Base-by-base conservation (phyloP, 2,797 vertebrate species). In the Avahi laniger region DNA sequence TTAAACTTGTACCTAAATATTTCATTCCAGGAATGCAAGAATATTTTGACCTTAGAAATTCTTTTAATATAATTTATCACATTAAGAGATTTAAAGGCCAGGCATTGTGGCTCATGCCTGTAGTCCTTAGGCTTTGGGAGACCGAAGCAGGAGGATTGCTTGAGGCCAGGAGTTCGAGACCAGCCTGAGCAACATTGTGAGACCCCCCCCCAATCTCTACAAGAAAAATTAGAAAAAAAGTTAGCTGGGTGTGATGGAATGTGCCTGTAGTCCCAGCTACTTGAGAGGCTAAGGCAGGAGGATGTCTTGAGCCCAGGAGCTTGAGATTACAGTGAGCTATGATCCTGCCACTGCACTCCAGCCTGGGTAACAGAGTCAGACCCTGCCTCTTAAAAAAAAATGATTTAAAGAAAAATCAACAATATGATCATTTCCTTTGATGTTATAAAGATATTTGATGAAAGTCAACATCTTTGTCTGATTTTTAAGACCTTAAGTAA, bases 401-500 rank as follows among this genome's bases (percentile, higher is more conserved):
- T 17, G 15, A 65, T n/a, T 33, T 33, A n/a, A 18, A 65, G 33
- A n/a, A 79, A 79, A 9, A 50, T 69, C 1, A 78, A 13, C n/a
- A 79, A 41, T 61, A 24, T 46, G 24, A 50, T 72, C 28, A n/a
- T 61, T 89, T 92, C 85, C 63, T 79, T 84, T 95, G 63, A 41
- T 84, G 6, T 8, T 79, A 15, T 54, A 41, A 76, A 41, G n/a
- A 20, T 33, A 79, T 61, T 69, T 84, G 18, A 33, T 89, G 61
- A 54, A 83, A 89, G 18, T 43, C 75, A 93, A 18, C 43, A 67
- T 90, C 38, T 52, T 7, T 90, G 46, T 80, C 57, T 93, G 30
- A 59, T 63, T 79, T 38, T 85, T 93, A 85, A 80, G 73, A 57
- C 69, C 20, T 83, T 26, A 84, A 89, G 59, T 78, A 67, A 95